Evolutionary conservation across 2,113 vertebrate genomes (phyloP).

Genomic region (Opisthocomus hoazin): DNA sequence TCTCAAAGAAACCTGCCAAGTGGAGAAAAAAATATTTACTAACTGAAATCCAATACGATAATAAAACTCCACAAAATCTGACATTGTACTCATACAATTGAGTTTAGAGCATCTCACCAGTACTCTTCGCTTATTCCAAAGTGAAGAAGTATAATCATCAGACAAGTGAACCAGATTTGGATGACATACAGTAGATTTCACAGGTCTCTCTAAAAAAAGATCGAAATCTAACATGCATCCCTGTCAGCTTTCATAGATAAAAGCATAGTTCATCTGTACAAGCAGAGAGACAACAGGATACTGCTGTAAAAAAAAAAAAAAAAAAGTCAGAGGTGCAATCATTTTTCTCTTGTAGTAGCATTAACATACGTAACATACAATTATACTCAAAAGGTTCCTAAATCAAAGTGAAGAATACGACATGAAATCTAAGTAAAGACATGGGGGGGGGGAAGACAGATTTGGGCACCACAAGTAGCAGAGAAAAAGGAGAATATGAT

Average conservation of each 20-base stretch:
- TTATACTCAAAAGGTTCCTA: not conserved
- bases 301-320: no score
- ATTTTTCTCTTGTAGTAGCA: not conserved
- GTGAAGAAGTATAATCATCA: not conserved
- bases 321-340: not conserved
- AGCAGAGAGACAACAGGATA: not conserved
- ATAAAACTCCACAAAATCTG: not conserved
- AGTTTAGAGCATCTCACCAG: not conserved
- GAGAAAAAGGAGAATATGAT: not conserved
- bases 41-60: not conserved
- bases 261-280: not conserved
- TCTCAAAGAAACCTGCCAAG: not conserved
- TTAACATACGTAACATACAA: not conserved
- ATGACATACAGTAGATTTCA: not conserved
- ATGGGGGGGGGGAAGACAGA: rapidly evolving
- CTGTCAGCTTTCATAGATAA: not conserved
- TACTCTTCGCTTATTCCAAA: not conserved
- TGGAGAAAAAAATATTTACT: not conserved
- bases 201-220: not conserved
- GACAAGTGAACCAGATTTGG: not conserved
- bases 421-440: not conserved
- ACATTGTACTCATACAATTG: not conserved
- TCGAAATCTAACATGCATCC: not conserved
- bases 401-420: not conserved
- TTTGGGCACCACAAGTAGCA: not conserved